Base-by-base conservation (phyloP, 1,140 invertebrate genomes). In the Spodoptera frugiperda region DNA sequence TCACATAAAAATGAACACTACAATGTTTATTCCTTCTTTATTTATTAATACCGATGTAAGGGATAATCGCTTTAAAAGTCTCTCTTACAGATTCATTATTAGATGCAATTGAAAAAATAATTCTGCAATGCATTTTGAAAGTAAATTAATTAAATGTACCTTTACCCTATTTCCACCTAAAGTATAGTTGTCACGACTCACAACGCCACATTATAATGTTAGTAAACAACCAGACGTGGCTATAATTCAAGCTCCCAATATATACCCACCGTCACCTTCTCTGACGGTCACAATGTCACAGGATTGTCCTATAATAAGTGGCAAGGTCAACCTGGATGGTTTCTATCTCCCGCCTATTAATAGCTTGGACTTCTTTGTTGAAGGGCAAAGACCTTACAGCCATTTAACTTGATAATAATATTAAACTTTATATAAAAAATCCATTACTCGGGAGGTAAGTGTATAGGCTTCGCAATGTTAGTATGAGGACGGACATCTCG, bases 371-470 rank as follows among this genome's bases (percentile, higher is more conserved):
- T 19, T 8, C 17, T 48, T 51, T 51, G n/a, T 53, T 51, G 30
- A 54, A 71, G 67, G 25, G 14, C 67, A 71, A 54, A 71, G 49
- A 71, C 33, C 67, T 39, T 12, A 54, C 67, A 63, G 5, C 59
- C 49, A 39, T 65, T 21, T 6, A 48, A 67, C 44, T 39, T 39
- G n/a, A 39, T 71, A 12, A 55, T 10, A 14, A n/a, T 15, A 15
- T 25, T 39, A 61, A 59, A 3, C 6, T 12, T 59, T 33, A 12
- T 8, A 39, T 19, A 63, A 63, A 44, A 19, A 3, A 3, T 57
- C 25, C 9, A 30, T 46, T 63, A 44, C 33, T 12, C 10, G 6
- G 15, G 8, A 61, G 9, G 57, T 33, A 53, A 53, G 51, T 53
- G n/a, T 53, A 53, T 33, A 61, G 14, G 8, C 51, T 14, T 30